These are phyloP conservation scores for Pelusios castaneus DNA, from an alignment of 2,113 vertebrate genomes.

Conservation along the genomic window DNA sequence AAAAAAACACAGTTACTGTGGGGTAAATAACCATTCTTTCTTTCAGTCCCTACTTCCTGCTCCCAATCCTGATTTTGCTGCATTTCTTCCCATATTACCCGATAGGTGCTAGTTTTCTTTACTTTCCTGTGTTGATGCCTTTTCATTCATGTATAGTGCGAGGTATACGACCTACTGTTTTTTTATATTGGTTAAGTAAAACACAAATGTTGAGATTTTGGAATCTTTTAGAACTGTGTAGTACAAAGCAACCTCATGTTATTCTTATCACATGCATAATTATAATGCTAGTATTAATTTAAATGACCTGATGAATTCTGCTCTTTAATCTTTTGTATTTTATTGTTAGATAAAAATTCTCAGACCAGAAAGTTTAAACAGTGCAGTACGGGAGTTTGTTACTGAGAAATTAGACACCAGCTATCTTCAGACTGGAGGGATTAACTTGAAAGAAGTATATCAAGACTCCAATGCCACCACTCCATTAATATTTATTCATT, in stretches of 20 bases:
- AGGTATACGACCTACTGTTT: neutral
- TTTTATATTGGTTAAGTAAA: neutral
- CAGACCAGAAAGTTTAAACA: constrained; percentile 59
- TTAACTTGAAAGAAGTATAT: constrained; percentile 54
- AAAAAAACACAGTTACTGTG: neutral
- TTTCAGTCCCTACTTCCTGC: too few relatives aligned
- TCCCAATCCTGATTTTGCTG: neutral
- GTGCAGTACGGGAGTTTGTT: constrained; percentile 63
- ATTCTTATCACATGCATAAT: neutral
- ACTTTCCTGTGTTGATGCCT: neutral
- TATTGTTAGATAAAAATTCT: constrained; percentile 74
- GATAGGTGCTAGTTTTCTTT: neutral
- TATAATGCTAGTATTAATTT: neutral
- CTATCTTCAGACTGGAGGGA: constrained; percentile 37
- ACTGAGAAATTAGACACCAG: constrained; percentile 66
- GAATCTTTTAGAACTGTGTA: neutral
- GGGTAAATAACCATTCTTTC: too few relatives aligned
- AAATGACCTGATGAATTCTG: neutral
- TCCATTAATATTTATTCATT: constrained; percentile 64
- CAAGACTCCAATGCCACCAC: constrained; percentile 42
- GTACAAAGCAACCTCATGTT: neutral
- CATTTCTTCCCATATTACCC: neutral
- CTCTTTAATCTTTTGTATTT: neutral
- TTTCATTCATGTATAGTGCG: neutral
- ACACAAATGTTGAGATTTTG: neutral